Evolutionary conservation across 2,888 invertebrate genomes (phyloP), one percentile per base, ranked within the genome.

Genomic region (Calameuta pallipes): DNA sequence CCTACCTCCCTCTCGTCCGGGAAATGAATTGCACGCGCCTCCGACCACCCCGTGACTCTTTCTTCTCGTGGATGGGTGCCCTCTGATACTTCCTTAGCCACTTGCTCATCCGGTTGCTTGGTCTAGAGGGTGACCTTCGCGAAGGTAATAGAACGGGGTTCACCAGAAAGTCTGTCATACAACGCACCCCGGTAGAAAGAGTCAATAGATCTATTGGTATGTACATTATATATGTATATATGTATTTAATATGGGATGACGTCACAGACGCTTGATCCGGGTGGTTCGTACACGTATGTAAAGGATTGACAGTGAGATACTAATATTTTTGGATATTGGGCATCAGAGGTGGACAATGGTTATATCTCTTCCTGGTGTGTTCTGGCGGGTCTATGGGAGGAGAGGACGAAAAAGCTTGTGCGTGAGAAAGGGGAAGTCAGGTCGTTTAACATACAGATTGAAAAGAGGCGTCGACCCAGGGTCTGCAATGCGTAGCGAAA

Each of bases 11-110:
- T 68, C 74, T 80, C 15, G 41, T 69, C 70, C 71, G 75, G 37
- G 76, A 71, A 69, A 74, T 76, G 79, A 75, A 77, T 76, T 78
- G 69, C 33, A 33, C 71, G 71, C 31, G 31, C 71, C 6, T 71
- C 56, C 23, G 56, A 56, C 23, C 56, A 56, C 9, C 23, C 23
- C 23, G 56, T 9, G 56, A 56, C 56, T 56, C 23, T 56, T 56
- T 56, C 23, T 56, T 56, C 56, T 56, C 56, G 23, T 56, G 56
- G 56, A 23, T 56, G 56, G 23, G 2, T 23, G 23, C 56, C 9
- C 23, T 56, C 56, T 23, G 56, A 23, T 56, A 56, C 23, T 56
- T 56, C 23, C 23, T 56, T 56, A 9, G 56, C 23, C 56, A 56
- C 56, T 56, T 56, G 56, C 56, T 23, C 23, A 23, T 56, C 56